phyloP scores from a whole-genome alignment of 2,797 vertebrate genomes.

The Lepus oiostolus region DNA sequence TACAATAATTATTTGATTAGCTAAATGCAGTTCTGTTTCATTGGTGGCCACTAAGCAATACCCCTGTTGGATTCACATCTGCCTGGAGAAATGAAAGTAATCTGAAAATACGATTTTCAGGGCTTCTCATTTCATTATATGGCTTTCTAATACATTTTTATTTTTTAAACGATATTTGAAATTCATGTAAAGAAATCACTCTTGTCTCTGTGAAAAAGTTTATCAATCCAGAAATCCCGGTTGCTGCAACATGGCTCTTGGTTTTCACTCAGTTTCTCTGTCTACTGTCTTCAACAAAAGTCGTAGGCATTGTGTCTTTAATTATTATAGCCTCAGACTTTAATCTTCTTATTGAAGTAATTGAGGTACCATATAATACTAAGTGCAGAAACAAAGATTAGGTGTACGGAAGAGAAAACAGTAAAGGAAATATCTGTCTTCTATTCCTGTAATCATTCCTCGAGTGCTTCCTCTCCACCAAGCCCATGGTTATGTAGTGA shows the following conservation, averaged over 20 bases:
- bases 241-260: fast-evolving
- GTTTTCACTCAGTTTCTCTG: background rate
- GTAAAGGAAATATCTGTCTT: background rate
- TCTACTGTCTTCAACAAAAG: background rate
- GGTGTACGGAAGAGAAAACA: background rate
- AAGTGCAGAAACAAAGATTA: background rate
- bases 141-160: conserved; percentile 18
- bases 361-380: background rate
- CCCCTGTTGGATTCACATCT: conserved; percentile 46
- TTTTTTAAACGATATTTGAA: conserved; percentile 41
- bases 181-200: background rate
- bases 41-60: background rate
- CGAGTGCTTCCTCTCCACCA: background rate
- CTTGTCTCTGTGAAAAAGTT: background rate
- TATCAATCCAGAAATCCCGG: background rate
- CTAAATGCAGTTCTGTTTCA: background rate
- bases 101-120: background rate
- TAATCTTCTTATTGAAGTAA: background rate
- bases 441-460: background rate
- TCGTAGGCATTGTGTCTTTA: conserved; percentile 17
- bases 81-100: background rate
- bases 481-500: background rate
- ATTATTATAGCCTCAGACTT: background rate
- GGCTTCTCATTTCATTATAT: background rate
- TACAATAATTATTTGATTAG: background rate